phyloP scores from a whole-genome alignment of 53 echinoderm and acorn worm genomes.

The Luidia sarsii region DNA sequence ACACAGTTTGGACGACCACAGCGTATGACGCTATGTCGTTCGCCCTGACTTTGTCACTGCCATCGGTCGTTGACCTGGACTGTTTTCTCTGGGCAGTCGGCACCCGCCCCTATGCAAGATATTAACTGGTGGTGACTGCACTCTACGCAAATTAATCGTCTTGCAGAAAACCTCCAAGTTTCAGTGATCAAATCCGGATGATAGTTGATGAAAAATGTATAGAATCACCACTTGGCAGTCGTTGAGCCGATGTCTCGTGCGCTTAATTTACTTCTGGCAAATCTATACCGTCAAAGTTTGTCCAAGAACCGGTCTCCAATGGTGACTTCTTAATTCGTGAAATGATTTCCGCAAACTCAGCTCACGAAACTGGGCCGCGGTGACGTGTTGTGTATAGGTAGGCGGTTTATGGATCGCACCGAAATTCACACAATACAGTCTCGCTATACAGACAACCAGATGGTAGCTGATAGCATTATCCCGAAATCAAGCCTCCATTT shows the following conservation, averaged over 20 bases:
- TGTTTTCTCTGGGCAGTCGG: not conserved
- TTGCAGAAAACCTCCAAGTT: not conserved
- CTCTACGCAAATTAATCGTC: slow-evolving; percentile 40
- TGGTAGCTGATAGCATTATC: no score
- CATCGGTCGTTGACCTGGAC: slow-evolving; percentile 16
- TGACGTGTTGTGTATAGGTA: no score
- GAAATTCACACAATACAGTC: no score
- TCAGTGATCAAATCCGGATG: slow-evolving; percentile 27
- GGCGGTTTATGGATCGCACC: no score
- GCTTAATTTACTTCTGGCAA: no score
- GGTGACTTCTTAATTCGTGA: not conserved
- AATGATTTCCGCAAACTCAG: not conserved
- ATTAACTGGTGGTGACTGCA: slow-evolving; percentile 38
- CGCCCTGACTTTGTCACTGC: slow-evolving; percentile 8
- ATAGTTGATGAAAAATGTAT: not conserved
- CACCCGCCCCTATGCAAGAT: no score
- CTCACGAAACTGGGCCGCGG: not conserved
- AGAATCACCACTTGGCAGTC: not conserved
- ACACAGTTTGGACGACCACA: not conserved
- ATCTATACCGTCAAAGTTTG: not conserved
- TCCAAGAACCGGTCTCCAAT: not conserved
- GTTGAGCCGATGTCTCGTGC: no score
- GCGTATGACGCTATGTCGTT: no score
- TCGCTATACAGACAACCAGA: no score
- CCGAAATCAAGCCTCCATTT: no score